A percentile compares a stretch with the other conserved stretches of the same genome.
These are phyloP conservation scores for Labeo calbasu DNA, from an alignment of 2,797 vertebrate species.

Conservation along the genomic window DNA sequence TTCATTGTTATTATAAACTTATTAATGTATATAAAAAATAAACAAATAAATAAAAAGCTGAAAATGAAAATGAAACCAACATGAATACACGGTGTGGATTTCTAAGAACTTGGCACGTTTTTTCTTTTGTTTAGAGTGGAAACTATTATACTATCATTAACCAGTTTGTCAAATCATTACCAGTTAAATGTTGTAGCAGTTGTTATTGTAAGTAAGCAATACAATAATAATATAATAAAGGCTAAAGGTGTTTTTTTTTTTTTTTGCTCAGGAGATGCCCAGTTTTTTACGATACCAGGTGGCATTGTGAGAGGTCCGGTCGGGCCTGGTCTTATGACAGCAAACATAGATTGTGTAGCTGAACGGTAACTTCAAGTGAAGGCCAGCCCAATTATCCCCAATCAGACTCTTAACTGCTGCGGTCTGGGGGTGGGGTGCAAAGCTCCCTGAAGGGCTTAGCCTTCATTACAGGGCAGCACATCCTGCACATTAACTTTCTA, in stretches of 20 bases:
- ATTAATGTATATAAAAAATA: no score
- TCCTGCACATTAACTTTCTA: slow-evolving; percentile 72
- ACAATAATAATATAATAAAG: neutral
- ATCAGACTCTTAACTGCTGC: slow-evolving; percentile 79
- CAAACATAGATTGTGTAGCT: slow-evolving; percentile 53
- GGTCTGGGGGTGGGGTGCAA: slow-evolving; percentile 77
- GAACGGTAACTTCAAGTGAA: slow-evolving; percentile 80
- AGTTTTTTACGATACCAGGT: slow-evolving; percentile 11
- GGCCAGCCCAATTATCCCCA: slow-evolving; percentile 79
- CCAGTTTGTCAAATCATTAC: neutral
- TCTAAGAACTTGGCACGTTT: neutral
- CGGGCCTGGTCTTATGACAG: slow-evolving; percentile 33
- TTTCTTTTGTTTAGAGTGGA: neutral
- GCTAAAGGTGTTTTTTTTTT: neutral
- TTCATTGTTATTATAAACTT: no score
- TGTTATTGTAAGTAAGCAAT: neutral
- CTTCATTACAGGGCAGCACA: slow-evolving; percentile 81
- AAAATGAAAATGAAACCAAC: neutral
- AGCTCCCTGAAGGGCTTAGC: slow-evolving; percentile 80
- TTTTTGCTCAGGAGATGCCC: neutral
- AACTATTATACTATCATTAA: neutral
- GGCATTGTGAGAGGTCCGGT: slow-evolving; percentile 57
- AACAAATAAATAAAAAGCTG: no score
- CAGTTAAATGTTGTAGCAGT: neutral
- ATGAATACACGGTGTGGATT: neutral